Conservation (phyloP, 2,113 vertebrate genomes). For the Microcebus murinus region DNA sequence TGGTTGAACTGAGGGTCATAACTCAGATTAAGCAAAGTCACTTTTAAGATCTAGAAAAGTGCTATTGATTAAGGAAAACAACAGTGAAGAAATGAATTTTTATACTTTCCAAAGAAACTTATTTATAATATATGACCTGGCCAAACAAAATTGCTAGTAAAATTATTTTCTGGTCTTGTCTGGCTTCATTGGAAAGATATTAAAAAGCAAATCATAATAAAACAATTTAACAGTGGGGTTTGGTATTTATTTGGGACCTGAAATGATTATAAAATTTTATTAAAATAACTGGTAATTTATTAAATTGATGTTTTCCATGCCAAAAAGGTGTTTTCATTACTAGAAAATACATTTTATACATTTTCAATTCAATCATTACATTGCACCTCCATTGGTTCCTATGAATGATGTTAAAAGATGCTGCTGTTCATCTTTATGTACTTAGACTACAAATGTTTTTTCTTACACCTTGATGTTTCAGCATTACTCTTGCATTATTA, state of each 20-base stretch:
- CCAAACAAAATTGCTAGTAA: background rate
- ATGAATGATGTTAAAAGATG: slow-evolving; percentile 32
- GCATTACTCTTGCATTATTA: slow-evolving; percentile 56
- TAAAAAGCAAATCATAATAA: background rate
- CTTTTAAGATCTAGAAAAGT: background rate
- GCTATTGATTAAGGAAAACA: background rate
- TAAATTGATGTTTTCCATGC: background rate
- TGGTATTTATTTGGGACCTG: background rate
- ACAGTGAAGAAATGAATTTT: background rate
- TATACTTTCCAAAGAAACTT: background rate
- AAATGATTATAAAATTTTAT: slow-evolving; percentile 39
- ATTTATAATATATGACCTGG: background rate
- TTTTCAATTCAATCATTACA: slow-evolving; percentile 2
- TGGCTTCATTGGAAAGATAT: background rate
- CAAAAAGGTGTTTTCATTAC: background rate
- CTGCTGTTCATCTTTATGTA: slow-evolving; percentile 24
- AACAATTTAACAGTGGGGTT: background rate
- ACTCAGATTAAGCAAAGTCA: background rate
- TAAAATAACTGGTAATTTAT: slow-evolving; percentile 9
- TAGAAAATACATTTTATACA: background rate
- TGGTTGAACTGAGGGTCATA: background rate
- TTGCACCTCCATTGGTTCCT: background rate
- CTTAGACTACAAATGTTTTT: slow-evolving; percentile 8
- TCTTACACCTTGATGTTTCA: slow-evolving; percentile 46
- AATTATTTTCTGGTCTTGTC: background rate